phyloP scores from a whole-genome alignment of 2,113 vertebrate genomes.

The Xyliphius kryptos region DNA sequence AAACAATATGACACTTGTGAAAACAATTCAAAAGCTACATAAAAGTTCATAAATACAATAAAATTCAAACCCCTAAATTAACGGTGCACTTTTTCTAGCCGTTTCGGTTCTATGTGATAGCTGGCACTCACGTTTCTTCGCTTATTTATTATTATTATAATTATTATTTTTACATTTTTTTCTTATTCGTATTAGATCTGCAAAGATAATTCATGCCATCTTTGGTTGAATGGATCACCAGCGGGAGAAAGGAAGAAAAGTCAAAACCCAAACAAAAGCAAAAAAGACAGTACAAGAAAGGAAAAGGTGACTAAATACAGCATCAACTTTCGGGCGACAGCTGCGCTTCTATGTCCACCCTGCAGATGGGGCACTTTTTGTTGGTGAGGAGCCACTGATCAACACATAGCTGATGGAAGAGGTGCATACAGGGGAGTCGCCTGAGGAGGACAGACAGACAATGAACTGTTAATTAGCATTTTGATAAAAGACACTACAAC shows the following conservation, averaged over 20 bases:
- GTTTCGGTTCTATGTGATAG: constrained; percentile 87
- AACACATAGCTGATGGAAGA: constrained; percentile 98
- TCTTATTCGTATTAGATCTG: constrained; percentile 69
- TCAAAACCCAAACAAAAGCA: constrained; percentile 44
- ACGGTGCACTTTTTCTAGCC: constrained; percentile 75
- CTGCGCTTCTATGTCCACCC: constrained; percentile 99
- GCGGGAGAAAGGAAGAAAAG: constrained; percentile 65
- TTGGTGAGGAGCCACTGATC: constrained; percentile 99
- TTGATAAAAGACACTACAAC: too few species aligned
- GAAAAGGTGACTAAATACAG: constrained; percentile 68
- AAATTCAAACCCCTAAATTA: constrained; percentile 82
- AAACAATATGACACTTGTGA: constrained; percentile 89
- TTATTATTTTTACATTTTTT: constrained; percentile 31
- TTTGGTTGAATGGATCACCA: constrained; percentile 99
- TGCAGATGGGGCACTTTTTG: constrained; percentile 99
- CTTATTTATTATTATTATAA: constrained; percentile 37
- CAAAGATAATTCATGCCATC: constrained; percentile 96
- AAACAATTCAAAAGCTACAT: constrained; percentile 84
- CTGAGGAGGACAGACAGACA: constrained; percentile 57
- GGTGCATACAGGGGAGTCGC: constrained; percentile 98
- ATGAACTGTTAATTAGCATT: too few species aligned
- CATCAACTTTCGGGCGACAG: constrained; percentile 98
- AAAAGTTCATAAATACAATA: constrained; percentile 97
- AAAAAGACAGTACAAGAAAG: constrained; percentile 35
- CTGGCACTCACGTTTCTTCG: constrained; percentile 80